Conservation (phyloP, 2,113 vertebrate species). For the Monopterus albus region DNA sequence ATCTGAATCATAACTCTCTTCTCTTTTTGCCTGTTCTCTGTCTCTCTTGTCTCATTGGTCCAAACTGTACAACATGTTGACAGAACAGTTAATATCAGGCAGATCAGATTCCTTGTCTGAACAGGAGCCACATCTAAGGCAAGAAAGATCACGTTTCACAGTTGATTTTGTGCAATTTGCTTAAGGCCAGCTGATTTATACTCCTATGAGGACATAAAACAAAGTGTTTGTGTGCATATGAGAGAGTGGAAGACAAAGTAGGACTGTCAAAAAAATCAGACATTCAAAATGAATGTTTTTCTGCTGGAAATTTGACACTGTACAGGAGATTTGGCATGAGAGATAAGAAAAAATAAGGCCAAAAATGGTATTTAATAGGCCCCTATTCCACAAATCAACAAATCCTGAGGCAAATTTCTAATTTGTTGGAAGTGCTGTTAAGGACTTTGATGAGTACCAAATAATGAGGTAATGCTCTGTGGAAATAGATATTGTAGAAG, state of each 20-base stretch:
- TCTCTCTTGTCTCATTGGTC: neutral
- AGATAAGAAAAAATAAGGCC: slow-evolving; percentile 10
- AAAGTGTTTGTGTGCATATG: neutral
- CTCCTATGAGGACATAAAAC: neutral
- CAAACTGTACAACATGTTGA: slow-evolving; percentile 2
- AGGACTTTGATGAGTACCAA: neutral
- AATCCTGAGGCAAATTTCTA: neutral
- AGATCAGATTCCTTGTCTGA: slow-evolving; percentile 23
- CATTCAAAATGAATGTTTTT: too few species aligned
- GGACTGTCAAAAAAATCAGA: too few species aligned
- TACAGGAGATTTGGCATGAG: neutral
- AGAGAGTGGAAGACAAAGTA: too few species aligned
- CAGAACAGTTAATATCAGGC: slow-evolving; percentile 30
- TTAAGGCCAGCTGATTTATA: slow-evolving; percentile 12
- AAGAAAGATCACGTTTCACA: slow-evolving; percentile 6
- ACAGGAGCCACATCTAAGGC: slow-evolving; percentile 3
- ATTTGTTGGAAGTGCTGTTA: neutral
- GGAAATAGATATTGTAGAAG: too few species aligned
- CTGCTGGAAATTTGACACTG: neutral
- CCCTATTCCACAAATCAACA: slow-evolving; percentile 28
- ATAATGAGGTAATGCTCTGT: neutral
- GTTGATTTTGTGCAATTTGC: slow-evolving; percentile 7
- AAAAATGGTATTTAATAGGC: slow-evolving; percentile 23
- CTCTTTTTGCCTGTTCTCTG: neutral
- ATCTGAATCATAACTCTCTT: neutral